Percentiles rank a stretch among this genome's conserved stretches.
Conservation (phyloP, 2,797 vertebrate genomes). For the Dromococcyx pavoninus region DNA sequence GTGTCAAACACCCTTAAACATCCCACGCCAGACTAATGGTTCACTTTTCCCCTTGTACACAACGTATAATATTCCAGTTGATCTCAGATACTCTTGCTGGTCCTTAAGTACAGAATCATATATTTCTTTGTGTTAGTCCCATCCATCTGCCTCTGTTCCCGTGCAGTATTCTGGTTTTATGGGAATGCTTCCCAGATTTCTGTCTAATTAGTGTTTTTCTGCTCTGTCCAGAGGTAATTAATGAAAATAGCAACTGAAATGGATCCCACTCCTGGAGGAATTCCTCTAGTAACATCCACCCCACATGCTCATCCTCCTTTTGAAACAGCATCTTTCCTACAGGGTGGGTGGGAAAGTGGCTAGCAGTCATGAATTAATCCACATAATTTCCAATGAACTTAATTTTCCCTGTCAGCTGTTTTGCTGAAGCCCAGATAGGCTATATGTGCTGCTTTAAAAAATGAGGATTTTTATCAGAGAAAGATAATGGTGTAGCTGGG, state of each 20-base stretch:
- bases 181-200: neutral
- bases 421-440: neutral
- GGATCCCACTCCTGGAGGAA: neutral
- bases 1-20: neutral
- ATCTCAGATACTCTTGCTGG: neutral
- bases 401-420: neutral
- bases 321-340: neutral
- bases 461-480: conserved; percentile 16
- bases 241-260: neutral
- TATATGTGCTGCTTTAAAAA: neutral
- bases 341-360: neutral
- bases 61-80: neutral
- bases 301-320: neutral
- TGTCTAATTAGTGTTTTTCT: neutral
- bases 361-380: neutral
- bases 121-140: neutral
- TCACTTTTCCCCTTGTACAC: neutral
- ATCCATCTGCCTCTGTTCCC: neutral
- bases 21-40: neutral
- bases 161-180: neutral
- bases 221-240: neutral
- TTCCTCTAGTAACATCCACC: neutral
- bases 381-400: neutral
- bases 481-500: neutral
- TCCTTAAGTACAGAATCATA: neutral